These are phyloP conservation scores for Sylvilagus floridanus DNA, from an alignment of 2,797 vertebrate species.

Conservation along the genomic window DNA sequence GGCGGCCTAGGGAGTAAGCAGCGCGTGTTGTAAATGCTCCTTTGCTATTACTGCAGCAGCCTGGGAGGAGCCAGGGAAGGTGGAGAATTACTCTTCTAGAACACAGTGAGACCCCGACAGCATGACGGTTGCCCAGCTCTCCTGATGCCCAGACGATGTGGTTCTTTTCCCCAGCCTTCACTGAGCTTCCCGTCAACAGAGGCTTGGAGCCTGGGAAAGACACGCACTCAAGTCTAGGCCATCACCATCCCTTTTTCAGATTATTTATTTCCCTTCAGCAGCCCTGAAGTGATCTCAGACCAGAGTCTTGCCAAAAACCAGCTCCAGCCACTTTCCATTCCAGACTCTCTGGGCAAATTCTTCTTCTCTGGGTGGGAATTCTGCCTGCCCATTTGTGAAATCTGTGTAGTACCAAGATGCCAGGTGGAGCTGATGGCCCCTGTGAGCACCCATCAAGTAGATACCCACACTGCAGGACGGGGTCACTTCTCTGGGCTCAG, in stretches of 20 bases:
- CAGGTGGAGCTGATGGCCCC: neutral
- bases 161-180: neutral
- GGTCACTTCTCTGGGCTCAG: neutral
- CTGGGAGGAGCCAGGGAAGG: neutral
- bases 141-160: neutral
- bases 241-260: neutral
- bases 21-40: neutral
- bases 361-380: conserved; percentile 17
- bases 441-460: neutral
- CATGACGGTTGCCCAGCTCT: neutral
- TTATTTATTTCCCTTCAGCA: conserved; percentile 28
- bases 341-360: conserved; percentile 35
- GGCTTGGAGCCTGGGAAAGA: neutral
- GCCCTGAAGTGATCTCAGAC: neutral
- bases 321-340: neutral
- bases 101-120: neutral
- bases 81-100: conserved; percentile 6
- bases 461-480: neutral
- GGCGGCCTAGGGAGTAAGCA: neutral
- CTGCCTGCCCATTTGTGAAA: neutral
- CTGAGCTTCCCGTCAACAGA: neutral
- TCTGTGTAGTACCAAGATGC: neutral
- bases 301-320: neutral
- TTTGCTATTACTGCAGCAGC: neutral
- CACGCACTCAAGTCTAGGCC: neutral